A percentile compares a stretch with the other conserved stretches of the same genome.
phyloP scores from a whole-genome alignment of 2,113 vertebrate species.

The Chrysemys picta region DNA sequence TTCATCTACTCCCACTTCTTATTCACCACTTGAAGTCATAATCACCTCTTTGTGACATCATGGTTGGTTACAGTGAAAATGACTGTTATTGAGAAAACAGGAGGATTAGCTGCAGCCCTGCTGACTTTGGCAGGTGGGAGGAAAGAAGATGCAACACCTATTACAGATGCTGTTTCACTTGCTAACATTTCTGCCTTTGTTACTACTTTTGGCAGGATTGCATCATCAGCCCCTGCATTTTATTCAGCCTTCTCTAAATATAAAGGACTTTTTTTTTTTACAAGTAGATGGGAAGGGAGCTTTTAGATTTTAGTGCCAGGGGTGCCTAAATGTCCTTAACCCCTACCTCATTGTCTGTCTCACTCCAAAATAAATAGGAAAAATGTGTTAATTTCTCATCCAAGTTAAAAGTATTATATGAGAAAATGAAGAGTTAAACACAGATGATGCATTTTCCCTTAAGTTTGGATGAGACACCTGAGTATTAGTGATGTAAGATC shows the following conservation, averaged over 20 bases:
- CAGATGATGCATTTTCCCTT: conserved; percentile 1
- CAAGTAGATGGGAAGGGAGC: background rate
- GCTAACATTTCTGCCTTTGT: background rate
- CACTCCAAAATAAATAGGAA: background rate
- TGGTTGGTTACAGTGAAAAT: conserved; percentile 32
- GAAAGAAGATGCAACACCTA: background rate
- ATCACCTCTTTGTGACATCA: conserved; percentile 28
- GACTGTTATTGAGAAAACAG: conserved; percentile 1
- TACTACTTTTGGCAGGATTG: background rate
- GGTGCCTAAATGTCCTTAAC: background rate
- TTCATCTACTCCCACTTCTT: background rate
- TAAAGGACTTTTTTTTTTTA: background rate
- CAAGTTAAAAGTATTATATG: background rate
- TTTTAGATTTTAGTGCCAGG: background rate
- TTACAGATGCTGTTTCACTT: background rate
- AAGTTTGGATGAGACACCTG: background rate
- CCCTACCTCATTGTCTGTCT: background rate
- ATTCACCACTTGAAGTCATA: conserved; percentile 37
- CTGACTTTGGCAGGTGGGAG: rapidly evolving
- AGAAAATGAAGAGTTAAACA: background rate
- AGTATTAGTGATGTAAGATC: background rate
- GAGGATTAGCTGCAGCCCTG: conserved; percentile 6
- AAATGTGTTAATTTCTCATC: conserved; percentile 10
- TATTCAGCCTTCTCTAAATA: background rate
- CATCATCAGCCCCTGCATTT: rapidly evolving